These are phyloP conservation scores for Benitochromis conjunctus DNA, from an alignment of 2,113 vertebrate genomes.

Conservation along the genomic window DNA sequence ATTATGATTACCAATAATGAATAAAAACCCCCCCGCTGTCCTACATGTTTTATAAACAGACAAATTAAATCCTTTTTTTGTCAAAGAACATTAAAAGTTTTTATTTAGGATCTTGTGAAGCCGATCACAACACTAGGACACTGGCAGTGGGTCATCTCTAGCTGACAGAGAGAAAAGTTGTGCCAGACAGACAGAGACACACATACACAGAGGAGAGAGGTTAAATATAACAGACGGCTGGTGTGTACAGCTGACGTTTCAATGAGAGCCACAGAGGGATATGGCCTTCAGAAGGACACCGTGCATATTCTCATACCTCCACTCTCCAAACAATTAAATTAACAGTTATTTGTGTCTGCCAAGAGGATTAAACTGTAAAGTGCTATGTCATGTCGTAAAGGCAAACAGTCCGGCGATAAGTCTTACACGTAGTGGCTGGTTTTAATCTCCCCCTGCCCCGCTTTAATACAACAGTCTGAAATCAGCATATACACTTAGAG, in stretches of 20 bases:
- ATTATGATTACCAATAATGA: neutral
- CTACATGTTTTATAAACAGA: neutral
- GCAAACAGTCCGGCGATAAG: neutral
- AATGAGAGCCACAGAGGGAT: neutral
- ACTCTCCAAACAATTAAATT: neutral
- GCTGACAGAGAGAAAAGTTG: neutral
- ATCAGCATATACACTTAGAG: neutral
- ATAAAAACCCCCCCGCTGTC: no score
- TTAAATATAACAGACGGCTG: conserved; percentile 27
- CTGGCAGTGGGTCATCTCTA: neutral
- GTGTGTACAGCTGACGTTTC: conserved; percentile 13
- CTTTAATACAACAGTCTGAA: neutral
- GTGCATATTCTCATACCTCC: neutral
- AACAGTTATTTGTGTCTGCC: neutral
- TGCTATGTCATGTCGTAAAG: neutral
- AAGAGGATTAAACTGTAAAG: neutral
- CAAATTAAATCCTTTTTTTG: neutral
- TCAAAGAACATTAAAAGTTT: neutral
- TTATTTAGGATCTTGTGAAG: neutral
- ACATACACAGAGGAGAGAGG: neutral
- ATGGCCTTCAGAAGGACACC: neutral
- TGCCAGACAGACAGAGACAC: neutral
- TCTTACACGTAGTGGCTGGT: neutral
- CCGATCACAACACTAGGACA: neutral
- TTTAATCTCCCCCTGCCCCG: neutral